Evolutionary conservation across 2,113 vertebrate species (phyloP).

Genomic region (Nibea coibor): DNA sequence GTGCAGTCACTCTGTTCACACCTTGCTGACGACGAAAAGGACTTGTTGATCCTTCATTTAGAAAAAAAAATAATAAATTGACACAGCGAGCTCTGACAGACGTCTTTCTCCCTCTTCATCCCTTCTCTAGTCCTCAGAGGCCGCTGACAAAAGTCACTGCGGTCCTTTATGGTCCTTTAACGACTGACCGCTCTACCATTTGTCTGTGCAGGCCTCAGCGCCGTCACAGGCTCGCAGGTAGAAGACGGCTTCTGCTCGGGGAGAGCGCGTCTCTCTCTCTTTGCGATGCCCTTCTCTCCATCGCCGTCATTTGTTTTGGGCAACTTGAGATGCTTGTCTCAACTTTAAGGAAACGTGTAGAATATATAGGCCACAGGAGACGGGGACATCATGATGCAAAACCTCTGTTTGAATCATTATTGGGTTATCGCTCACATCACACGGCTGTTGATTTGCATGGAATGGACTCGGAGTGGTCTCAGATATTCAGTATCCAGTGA

Average conservation of each 20-base stretch:
- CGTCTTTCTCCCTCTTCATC: conserved; percentile 9
- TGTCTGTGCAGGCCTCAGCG: conserved; percentile 31
- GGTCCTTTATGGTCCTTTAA: conserved; percentile 42
- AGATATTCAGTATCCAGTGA: conserved; percentile 29
- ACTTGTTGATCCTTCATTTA: conserved; percentile 48
- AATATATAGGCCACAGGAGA: conserved; percentile 21
- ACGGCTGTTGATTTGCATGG: conserved; percentile 25
- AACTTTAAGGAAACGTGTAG: conserved; percentile 3
- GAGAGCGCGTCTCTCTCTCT: background rate
- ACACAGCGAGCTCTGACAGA: conserved; percentile 39
- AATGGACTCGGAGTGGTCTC: conserved; percentile 3
- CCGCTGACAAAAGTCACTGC: conserved; percentile 24
- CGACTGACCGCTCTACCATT: background rate
- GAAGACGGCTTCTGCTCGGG: conserved; percentile 14
- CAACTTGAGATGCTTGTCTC: conserved; percentile 22
- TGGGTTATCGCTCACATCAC: conserved; percentile 20
- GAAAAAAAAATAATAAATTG: background rate
- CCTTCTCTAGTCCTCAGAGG: conserved; percentile 35
- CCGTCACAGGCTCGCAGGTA: conserved; percentile 16
- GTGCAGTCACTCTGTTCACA: conserved; percentile 51
- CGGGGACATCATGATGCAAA: background rate
- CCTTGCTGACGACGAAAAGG: conserved; percentile 30
- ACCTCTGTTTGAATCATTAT: conserved; percentile 9
- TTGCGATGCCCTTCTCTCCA: background rate
- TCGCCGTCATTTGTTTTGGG: background rate